phyloP scores from a whole-genome alignment of 2,113 vertebrate genomes.

The Dicaeum eximium region DNA sequence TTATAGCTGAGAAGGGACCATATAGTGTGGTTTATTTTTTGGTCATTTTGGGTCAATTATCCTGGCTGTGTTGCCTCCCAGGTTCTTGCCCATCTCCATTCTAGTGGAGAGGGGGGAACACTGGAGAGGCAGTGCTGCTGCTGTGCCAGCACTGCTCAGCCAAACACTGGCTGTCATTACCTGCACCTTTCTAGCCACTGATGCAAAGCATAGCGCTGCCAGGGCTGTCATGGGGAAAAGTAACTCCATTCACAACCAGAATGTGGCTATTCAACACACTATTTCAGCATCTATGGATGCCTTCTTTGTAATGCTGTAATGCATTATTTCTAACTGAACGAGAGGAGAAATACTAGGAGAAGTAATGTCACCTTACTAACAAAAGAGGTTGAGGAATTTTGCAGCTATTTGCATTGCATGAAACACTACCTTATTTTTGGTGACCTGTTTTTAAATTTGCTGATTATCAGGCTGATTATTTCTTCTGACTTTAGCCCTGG shows the following conservation, averaged over 20 bases:
- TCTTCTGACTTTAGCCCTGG: slow-evolving; percentile 3
- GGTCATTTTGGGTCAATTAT: not conserved
- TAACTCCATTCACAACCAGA: not conserved
- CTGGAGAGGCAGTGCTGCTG: no score
- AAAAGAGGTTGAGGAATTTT: not conserved
- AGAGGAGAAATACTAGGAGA: not conserved
- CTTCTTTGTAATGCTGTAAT: not conserved
- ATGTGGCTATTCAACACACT: not conserved
- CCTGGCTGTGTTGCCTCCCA: no score
- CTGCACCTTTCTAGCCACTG: not conserved
- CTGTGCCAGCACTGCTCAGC: not conserved
- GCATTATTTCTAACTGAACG: not conserved
- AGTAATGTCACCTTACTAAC: not conserved
- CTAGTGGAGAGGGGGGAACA: no score
- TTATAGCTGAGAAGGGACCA: not conserved
- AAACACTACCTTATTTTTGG: not conserved
- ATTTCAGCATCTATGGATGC: not conserved
- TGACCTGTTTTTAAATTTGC: not conserved
- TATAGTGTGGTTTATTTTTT: not conserved
- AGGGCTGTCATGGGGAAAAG: not conserved
- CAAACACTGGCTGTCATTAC: not conserved
- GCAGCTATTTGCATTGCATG: not conserved
- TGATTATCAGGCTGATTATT: slow-evolving; percentile 42
- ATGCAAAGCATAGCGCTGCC: not conserved
- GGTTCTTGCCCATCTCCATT: no score